These are phyloP conservation scores for Paraplagusia blochii DNA, from an alignment of 2,113 vertebrate species.

Conservation along the genomic window DNA sequence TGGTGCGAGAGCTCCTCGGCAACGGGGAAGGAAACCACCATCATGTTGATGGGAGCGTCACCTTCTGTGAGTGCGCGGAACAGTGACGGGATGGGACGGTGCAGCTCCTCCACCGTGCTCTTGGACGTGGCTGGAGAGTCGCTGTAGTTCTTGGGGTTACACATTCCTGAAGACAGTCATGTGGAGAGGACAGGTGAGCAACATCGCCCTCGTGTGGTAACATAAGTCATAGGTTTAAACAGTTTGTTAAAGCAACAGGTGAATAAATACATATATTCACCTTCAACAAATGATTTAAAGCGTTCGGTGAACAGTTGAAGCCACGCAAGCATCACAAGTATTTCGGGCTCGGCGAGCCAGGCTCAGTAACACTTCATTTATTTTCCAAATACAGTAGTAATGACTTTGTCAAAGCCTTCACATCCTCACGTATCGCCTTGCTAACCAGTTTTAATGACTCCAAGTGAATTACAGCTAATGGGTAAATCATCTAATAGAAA, in stretches of 20 bases:
- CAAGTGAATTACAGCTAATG: constrained; percentile 62
- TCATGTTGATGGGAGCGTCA: constrained; percentile 90
- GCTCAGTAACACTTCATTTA: constrained; percentile 58
- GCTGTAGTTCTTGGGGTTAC: constrained; percentile 95
- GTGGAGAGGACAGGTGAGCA: not conserved
- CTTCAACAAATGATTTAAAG: no score
- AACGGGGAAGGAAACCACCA: constrained; percentile 95
- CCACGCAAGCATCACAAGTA: no score
- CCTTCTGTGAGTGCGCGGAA: constrained; percentile 96
- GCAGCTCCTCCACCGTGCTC: constrained; percentile 96
- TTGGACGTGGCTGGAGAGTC: constrained; percentile 96
- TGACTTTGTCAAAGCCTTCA: constrained; percentile 34
- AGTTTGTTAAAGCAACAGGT: no score
- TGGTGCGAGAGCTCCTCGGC: constrained; percentile 94
- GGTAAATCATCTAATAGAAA: constrained; percentile 60
- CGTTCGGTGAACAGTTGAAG: no score
- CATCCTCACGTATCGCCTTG: constrained; percentile 51
- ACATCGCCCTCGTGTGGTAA: no score
- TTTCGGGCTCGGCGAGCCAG: constrained; percentile 30
- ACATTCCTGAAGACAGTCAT: constrained; percentile 83
- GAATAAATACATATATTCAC: no score
- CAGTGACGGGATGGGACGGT: constrained; percentile 94
- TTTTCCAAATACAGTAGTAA: constrained; percentile 58
- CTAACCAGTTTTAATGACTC: constrained; percentile 39
- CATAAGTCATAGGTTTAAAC: no score